A percentile compares a stretch with the other conserved stretches of the same genome.
Conservation (phyloP, 2,888 invertebrate genomes). For the Caenorhabditis sp. region DNA sequence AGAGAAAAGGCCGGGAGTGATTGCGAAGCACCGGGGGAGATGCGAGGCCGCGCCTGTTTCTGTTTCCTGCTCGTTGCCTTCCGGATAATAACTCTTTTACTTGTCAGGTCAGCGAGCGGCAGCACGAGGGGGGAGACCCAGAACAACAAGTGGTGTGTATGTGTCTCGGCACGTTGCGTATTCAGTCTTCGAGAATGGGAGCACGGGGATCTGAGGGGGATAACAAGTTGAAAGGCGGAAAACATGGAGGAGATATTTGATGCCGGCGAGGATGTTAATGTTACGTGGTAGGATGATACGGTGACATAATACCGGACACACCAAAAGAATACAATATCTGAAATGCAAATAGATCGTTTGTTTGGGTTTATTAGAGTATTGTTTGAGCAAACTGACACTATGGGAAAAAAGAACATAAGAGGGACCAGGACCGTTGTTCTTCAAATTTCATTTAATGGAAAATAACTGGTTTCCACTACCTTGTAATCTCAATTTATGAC, state of each 20-base stretch:
- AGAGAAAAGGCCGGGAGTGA: slow-evolving; percentile 10
- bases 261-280: not conserved
- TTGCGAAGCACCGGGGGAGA: not conserved
- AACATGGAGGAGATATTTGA: not conserved
- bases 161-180: slow-evolving; percentile 41
- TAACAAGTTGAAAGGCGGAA: not conserved
- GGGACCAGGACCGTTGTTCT: not conserved
- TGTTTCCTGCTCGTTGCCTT: no score
- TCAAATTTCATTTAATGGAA: no score
- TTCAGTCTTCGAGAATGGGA: slow-evolving; percentile 17
- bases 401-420: not conserved
- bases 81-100: slow-evolving; percentile 60
- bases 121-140: not conserved
- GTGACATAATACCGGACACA: not conserved
- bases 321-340: not conserved
- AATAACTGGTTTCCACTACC: no score
- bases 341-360: slow-evolving; percentile 2
- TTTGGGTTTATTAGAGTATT: not conserved
- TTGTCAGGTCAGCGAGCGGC: slow-evolving; percentile 53
- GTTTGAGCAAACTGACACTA: not conserved
- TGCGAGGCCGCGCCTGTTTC: slow-evolving; percentile 22
- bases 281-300: not conserved
- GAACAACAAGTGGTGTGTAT: slow-evolving; percentile 50
- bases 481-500: slow-evolving; percentile 3
- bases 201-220: not conserved